These are phyloP conservation scores for Nemotelus nigrinus DNA, from an alignment of 2,888 invertebrate species.

Conservation along the genomic window DNA sequence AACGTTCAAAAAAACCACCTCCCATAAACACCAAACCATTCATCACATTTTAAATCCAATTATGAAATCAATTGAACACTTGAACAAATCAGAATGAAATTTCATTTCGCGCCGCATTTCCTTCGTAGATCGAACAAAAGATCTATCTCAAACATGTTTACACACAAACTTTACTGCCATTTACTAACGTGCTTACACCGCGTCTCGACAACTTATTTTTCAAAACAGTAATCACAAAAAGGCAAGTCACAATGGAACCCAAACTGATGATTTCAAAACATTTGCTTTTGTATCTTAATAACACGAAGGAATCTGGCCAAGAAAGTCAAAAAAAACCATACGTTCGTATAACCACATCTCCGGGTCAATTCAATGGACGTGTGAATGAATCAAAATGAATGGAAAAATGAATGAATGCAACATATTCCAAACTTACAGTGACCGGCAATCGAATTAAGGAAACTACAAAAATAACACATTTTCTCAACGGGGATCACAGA, in stretches of 20 bases:
- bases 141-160: constrained; percentile 7
- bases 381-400: constrained; percentile 15
- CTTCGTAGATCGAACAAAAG: background rate
- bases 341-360: constrained; percentile 23
- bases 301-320: constrained; percentile 16
- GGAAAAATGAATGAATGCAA: constrained; percentile 19
- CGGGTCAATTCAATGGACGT: background rate
- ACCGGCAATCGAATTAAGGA: constrained; percentile 32
- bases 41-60: background rate
- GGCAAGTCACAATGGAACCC: constrained; percentile 5
- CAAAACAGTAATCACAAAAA: background rate
- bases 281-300: constrained; percentile 38
- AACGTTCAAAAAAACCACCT: background rate
- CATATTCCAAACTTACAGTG: constrained; percentile 4
- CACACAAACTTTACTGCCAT: constrained; percentile 23
- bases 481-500: constrained; percentile 10
- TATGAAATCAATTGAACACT: constrained; percentile 10
- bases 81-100: constrained; percentile 24
- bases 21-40: background rate
- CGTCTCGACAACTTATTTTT: constrained; percentile 36
- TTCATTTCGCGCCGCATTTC: background rate
- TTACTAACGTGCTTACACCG: constrained; percentile 28
- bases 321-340: background rate
- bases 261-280: constrained; percentile 10
- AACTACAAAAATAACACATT: constrained; percentile 24